These are phyloP conservation scores for Drosophila bipectinata DNA, from an alignment of 1,140 invertebrate species.

Conservation along the genomic window DNA sequence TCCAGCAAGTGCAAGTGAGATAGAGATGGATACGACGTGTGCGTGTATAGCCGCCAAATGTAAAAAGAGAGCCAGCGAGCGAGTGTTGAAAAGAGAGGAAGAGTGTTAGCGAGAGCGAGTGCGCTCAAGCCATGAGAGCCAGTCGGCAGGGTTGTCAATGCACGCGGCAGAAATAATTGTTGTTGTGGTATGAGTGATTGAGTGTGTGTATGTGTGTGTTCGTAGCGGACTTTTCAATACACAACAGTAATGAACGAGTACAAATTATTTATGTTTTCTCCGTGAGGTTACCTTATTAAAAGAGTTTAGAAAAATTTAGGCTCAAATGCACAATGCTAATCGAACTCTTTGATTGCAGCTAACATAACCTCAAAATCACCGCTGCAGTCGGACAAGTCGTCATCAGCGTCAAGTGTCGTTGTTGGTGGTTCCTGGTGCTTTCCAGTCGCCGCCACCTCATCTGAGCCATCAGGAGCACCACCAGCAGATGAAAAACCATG, in stretches of 20 bases:
- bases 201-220: conserved; percentile 34
- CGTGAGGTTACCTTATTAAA: conserved; percentile 21
- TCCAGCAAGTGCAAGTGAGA: conserved; percentile 70
- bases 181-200: conserved; percentile 43
- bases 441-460: conserved; percentile 45
- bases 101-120: conserved; percentile 34
- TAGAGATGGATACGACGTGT: conserved; percentile 63
- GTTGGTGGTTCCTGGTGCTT: conserved; percentile 67
- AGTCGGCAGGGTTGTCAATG: conserved; percentile 62
- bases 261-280: conserved; percentile 58
- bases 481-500: conserved; percentile 57
- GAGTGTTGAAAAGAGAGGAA: conserved; percentile 29
- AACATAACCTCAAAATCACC: conserved; percentile 81
- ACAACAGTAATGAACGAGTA: conserved; percentile 62
- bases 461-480: conserved; percentile 13
- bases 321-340: conserved; percentile 56
- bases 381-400: conserved; percentile 74
- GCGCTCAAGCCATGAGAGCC: conserved; percentile 9
- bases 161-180: conserved; percentile 58
- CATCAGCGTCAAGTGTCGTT: conserved; percentile 56
- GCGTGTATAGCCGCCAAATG: conserved; percentile 76
- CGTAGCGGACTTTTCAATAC: conserved; percentile 71
- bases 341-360: conserved; percentile 71
- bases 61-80: conserved; percentile 34
- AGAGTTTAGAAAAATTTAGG: conserved; percentile 14